These are phyloP conservation scores for Calliopsis andreniformis DNA, from an alignment of 1,140 invertebrate genomes.

Conservation along the genomic window DNA sequence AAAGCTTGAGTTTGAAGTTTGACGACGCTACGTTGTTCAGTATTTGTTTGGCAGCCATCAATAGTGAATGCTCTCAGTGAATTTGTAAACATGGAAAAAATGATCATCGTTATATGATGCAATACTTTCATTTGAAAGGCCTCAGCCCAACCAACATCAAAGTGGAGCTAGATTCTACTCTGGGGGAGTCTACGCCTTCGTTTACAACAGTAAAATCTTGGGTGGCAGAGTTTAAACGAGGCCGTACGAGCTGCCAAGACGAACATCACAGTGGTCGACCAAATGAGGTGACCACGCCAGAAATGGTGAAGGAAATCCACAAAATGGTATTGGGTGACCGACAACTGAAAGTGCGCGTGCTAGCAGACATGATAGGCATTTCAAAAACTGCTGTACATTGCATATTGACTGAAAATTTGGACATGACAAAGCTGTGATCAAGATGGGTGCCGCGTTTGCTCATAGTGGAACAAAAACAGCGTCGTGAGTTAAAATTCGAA, in stretches of 20 bases:
- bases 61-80: conserved; percentile 22
- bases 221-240: conserved; percentile 62
- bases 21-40: neutral
- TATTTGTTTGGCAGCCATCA: conserved; percentile 16
- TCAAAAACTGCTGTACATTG: conserved; percentile 55
- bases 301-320: conserved; percentile 52
- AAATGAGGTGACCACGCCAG: conserved; percentile 51
- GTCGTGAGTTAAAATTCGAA: conserved; percentile 72
- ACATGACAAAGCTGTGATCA: conserved; percentile 56
- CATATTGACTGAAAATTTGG: conserved; percentile 61
- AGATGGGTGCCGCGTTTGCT: conserved; percentile 53
- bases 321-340: conserved; percentile 48
- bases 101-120: conserved; percentile 11
- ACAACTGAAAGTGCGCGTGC: conserved; percentile 48
- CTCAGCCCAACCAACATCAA: conserved; percentile 50
- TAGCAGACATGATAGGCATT: conserved; percentile 59
- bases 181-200: conserved; percentile 48
- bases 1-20: conserved; percentile 12
- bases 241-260: conserved; percentile 48
- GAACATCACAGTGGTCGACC: conserved; percentile 57
- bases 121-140: conserved; percentile 58
- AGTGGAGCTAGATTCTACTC: conserved; percentile 51
- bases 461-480: conserved; percentile 58
- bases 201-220: conserved; percentile 62
- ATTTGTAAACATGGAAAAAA: conserved; percentile 26